A percentile compares a stretch with the other conserved stretches of the same genome.
Evolutionary conservation across 2,797 vertebrate species (phyloP).

Genomic region (Rhinella marina): DNA sequence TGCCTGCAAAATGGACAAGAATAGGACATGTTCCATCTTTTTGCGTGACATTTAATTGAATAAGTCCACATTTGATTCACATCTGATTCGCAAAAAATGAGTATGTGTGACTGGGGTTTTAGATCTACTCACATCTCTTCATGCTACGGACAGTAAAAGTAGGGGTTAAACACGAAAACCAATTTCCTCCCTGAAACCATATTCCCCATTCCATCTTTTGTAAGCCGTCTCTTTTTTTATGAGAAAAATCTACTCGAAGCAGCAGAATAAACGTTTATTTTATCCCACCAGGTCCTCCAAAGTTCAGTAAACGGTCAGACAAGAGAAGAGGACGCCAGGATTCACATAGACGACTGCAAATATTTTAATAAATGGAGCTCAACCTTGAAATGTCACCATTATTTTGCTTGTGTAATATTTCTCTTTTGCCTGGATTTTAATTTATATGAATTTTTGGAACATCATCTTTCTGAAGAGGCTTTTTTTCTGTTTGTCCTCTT

Average conservation of each 20-base stretch:
- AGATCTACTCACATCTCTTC: not conserved
- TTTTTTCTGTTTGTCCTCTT: not conserved
- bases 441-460: not conserved
- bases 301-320: conserved; percentile 35
- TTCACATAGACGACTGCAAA: conserved; percentile 16
- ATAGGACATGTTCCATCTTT: too few relatives aligned
- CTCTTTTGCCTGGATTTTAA: conserved; percentile 11
- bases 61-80: too few relatives aligned
- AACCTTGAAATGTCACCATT: conserved; percentile 21
- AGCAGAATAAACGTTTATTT: conserved; percentile 3
- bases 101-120: too few relatives aligned
- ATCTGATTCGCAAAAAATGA: too few relatives aligned
- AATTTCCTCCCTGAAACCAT: not conserved
- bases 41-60: too few relatives aligned
- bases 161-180: not conserved
- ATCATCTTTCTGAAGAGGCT: not conserved
- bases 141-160: not conserved
- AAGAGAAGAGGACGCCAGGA: not conserved
- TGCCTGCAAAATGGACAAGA: too few relatives aligned
- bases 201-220: not conserved
- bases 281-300: conserved; percentile 25
- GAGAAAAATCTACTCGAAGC: conserved; percentile 21
- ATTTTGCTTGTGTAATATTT: conserved; percentile 16
- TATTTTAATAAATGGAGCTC: conserved; percentile 13
- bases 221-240: not conserved